Evolutionary conservation across 1,140 invertebrate species (phyloP), one percentile per base, ranked within the genome.

Genomic region (Pteromalus puparum): DNA sequence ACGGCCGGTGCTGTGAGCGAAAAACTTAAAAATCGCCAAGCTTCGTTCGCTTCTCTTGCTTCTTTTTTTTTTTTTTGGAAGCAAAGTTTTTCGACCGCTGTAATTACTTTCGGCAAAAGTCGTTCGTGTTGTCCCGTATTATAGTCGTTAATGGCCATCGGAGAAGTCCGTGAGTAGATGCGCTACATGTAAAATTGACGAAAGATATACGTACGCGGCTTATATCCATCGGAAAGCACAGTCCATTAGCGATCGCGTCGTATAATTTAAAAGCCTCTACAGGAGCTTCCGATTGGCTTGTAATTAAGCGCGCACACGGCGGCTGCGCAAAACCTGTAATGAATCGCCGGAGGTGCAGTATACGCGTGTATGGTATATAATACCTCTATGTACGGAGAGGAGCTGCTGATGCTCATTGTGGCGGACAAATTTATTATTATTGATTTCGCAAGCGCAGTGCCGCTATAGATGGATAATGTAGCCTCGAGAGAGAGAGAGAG

Each of bases 1-100:
- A 81, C 78, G 21, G 53, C 21, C 76, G 34, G 48, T 53, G 48
- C 48, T 53, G 13, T 5, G 15, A 21, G 24, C 12, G 67, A 18
- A 21, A 85, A 81, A 85, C 73, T 85, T 85, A 68, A 81, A 85
- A 81, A 85, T 85, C 83, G 53, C 34, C 72, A 1, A 12, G 26
- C 38, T 34, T 38, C 74, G 61, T 46, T 26, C 46, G 61, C 24
- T n/a, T n/a, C 46, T 67, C 28, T 61, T 68, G 18, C 3, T 30
- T 10, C 34, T 76, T 82, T 28, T 77, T 34, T 73, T 21, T 76
- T 82, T 28, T 77, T 34, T 73, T 21, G 15, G 12, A 0, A 78
- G 53, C 53, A 53, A 78, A 83, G 30, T 78, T 78, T 72, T 68
- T 34, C 67, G 46, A 38, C 67, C 13, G 53, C 46, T 77, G 34